Base-by-base conservation (phyloP, 2,888 invertebrate species). In the Calameuta idolon region DNA sequence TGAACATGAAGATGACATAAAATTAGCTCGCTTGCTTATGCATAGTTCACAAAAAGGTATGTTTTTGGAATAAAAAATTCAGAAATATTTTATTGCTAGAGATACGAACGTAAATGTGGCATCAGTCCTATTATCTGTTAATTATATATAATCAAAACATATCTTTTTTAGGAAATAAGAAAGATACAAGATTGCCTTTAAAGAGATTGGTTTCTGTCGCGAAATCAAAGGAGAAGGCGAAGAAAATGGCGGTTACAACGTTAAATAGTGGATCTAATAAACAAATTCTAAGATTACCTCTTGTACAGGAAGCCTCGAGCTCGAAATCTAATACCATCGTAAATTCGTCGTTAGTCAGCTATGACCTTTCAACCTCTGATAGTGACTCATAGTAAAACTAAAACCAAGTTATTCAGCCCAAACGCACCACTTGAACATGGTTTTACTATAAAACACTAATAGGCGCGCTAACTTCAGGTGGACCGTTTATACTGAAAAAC, bases 1-100 rank as follows among this genome's bases (percentile, higher is more conserved):
- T 1, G 98, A 98, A 91, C 93, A 93, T 33, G 95, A 95, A 76
- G 96, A 97, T 80, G 98, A 98, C 89, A 93, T 94, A 76, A 94
- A 94, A 89, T 93, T 97, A 91, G 98, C 98, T 0, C 93, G 95
- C 0, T 92, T 98, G 5, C 93, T 97, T 82, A 94, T 95, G 78
- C 91, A 96, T 4, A 94, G 94, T 87, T 95, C 95, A 1, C 91
- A 93, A 23, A 93, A 92, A 88, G 94, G 94, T 91, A 93, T 95
- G 23, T 23, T 23, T 55, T 23, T 15, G 15, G 23, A 55, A 55
- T 55, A 2, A 5, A 23, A 55, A 9, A 55, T 55, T 55, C 23
- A 15, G 23, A 5, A 23, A 55, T 9, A 23, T 55, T 55, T 55
- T 55, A 0, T 55, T 55, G 23, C 55, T 55, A 55, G 55, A 15